phyloP scores from a whole-genome alignment of 2,888 invertebrate species.

The Melanotus villosus region DNA sequence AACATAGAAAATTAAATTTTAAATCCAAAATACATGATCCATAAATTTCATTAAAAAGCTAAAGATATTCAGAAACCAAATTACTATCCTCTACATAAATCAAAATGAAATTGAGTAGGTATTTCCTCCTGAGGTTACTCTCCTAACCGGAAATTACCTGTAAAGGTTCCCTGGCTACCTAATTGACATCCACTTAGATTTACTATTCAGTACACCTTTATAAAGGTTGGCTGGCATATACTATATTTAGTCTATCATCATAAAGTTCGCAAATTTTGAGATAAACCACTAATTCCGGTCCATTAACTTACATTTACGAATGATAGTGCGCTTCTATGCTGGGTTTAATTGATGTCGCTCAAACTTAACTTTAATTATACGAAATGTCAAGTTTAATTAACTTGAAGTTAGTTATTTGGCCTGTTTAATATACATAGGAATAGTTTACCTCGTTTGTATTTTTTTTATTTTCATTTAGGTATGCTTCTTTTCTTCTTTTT shows the following conservation, averaged over 20 bases:
- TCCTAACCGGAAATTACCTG: slow-evolving; percentile 15
- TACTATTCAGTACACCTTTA: slow-evolving; percentile 4
- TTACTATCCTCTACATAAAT: not conserved
- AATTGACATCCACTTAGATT: slow-evolving; percentile 17
- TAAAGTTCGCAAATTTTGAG: no score
- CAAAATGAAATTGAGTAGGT: not conserved
- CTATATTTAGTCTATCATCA: slow-evolving; percentile 9
- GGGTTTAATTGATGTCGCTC: no score
- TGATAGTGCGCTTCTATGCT: no score
- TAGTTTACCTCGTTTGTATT: no score
- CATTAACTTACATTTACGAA: not conserved
- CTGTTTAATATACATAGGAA: no score
- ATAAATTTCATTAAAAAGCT: not conserved
- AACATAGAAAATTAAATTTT: no score
- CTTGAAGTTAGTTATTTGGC: no score
- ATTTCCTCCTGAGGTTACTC: not conserved
- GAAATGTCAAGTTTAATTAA: no score
- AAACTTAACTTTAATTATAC: no score
- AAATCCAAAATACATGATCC: no score
- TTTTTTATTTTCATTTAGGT: no score
- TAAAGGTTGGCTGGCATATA: not conserved
- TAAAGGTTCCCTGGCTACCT: slow-evolving; percentile 4
- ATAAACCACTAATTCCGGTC: not conserved
- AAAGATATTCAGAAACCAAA: not conserved
- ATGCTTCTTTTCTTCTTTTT: no score